Base-by-base conservation (phyloP, 2,797 vertebrate genomes). In the Mormyrus proboscirostris region DNA sequence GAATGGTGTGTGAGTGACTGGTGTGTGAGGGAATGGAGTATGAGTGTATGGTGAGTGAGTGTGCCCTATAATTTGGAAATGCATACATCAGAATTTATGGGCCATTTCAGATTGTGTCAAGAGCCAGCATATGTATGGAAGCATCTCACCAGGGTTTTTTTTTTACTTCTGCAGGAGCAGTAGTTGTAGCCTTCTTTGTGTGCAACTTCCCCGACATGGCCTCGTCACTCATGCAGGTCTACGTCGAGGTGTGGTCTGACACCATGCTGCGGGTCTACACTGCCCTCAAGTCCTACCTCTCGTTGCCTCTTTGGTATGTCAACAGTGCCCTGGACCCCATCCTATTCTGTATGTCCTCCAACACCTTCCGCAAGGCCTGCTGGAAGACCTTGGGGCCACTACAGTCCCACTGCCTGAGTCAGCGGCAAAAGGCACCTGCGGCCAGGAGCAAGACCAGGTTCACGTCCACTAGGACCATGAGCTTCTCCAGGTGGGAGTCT, bases 141-240 rank as follows among this genome's bases (percentile, higher is more conserved):
- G 44, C 38, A 47, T 82, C 41, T 82, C 76, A 47, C 9, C 8
- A 47, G 41, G 8, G 8, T 6, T 8, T 5, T 19, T 22, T 65
- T 8, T 44, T 88, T 33, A 76, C 7, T 29, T 82, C 29, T 86
- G 19, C 92, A 96, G 95, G 96, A 73, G 95, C 94, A 44, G 95
- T 95, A 0, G 92, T 96, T 73, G 93, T 95, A 73, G 94, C 95
- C 38, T 97, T 97, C 90, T 95, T 96, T 88, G 88, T 96, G 87
- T 96, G 94, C 92, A 96, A 96, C 91, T 96, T 96, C 89, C 96
- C 95, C 0, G 96, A 97, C 92, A 96, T 96, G 2, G 95, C 95
- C 5, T 96, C 96, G 0, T 96, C 95, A 0, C 93, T 96, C 90
- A 96, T 96, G 96, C 96, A 96, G 90, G 95, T 96, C 19, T 96